A percentile compares a stretch with the other conserved stretches of the same genome.
These are phyloP conservation scores for Hystrix brachyura DNA, from an alignment of 2,113 vertebrate species.

Conservation along the genomic window DNA sequence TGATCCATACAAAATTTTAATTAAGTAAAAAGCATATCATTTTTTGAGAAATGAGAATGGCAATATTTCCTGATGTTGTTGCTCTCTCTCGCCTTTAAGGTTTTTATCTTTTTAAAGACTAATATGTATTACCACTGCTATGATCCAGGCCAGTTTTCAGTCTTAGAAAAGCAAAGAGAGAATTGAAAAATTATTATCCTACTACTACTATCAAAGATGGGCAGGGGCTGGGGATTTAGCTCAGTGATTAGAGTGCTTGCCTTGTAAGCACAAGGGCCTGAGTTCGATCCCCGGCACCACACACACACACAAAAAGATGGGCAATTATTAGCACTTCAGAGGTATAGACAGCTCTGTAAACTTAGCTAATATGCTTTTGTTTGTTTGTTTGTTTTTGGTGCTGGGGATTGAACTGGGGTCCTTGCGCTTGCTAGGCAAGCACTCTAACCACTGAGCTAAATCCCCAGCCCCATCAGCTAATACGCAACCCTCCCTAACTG, in stretches of 20 bases:
- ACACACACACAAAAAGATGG: background rate
- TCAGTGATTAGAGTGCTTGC: too few species aligned
- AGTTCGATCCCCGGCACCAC: too few species aligned
- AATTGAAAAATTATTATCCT: constrained; percentile 46
- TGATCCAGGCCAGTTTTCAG: constrained; percentile 24
- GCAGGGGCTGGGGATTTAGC: too few species aligned
- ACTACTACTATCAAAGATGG: background rate
- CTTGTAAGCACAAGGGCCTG: too few species aligned
- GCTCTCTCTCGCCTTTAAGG: constrained; percentile 17
- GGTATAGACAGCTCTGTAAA: constrained; percentile 45
- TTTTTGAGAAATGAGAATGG: constrained; percentile 58
- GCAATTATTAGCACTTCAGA: constrained; percentile 52
- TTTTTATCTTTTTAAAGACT: constrained; percentile 58
- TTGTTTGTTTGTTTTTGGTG: too few species aligned
- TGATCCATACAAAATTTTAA: constrained; percentile 70
- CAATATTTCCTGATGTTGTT: constrained; percentile 54
- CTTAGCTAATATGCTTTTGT: background rate
- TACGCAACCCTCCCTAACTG: background rate
- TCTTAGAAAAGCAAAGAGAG: constrained; percentile 53
- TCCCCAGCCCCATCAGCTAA: background rate
- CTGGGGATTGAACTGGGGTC: too few species aligned
- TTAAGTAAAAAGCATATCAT: constrained; percentile 55
- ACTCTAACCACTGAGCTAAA: too few species aligned
- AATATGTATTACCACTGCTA: background rate
- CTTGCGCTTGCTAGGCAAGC: too few species aligned